These are phyloP conservation scores for Thryonomys swinderianus DNA, from an alignment of 2,113 vertebrate genomes.

Conservation along the genomic window DNA sequence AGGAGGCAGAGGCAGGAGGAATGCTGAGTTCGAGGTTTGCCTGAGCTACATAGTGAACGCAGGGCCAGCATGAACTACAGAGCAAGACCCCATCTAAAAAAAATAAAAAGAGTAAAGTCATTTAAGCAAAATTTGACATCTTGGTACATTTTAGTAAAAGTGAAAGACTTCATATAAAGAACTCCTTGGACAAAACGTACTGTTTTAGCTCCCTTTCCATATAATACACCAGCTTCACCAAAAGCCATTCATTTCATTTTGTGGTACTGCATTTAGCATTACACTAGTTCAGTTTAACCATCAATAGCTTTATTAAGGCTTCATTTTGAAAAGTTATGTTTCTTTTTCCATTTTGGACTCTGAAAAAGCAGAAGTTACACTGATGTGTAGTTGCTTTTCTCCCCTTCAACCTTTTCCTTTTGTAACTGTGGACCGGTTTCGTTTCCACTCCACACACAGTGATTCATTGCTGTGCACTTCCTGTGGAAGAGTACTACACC, in stretches of 20 bases:
- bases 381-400: constrained; percentile 14
- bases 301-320: neutral
- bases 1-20: too few species aligned
- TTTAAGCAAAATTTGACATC: neutral
- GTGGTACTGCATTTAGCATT: neutral
- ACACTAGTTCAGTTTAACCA: neutral
- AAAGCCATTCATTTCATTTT: constrained; percentile 32
- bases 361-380: constrained; percentile 60
- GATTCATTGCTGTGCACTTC: constrained; percentile 54
- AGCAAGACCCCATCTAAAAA: too few species aligned
- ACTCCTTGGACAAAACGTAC: neutral
- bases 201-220: neutral
- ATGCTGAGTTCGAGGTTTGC: too few species aligned
- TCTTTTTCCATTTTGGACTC: constrained; percentile 31
- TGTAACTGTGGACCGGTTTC: constrained; percentile 64
- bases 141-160: neutral
- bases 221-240: neutral
- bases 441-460: neutral
- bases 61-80: too few species aligned
- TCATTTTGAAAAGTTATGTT: constrained; percentile 41
- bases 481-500: neutral
- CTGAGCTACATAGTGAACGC: too few species aligned
- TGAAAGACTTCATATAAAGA: neutral
- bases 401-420: constrained; percentile 52
- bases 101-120: too few species aligned